phyloP scores from a whole-genome alignment of 92 coral and sea anemone species.

The Diadumene lineata region DNA sequence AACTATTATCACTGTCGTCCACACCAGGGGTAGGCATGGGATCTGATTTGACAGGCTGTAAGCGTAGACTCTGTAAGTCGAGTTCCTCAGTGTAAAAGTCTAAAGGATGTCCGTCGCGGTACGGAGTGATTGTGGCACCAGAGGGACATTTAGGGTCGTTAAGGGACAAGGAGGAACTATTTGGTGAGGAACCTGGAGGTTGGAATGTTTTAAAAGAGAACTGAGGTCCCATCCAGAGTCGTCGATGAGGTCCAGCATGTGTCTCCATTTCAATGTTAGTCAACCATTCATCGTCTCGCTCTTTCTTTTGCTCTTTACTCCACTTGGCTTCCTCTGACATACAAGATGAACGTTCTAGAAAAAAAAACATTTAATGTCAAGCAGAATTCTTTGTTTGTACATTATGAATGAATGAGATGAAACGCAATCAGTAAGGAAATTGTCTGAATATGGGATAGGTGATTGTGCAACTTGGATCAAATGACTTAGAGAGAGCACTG shows the following conservation, averaged over 20 bases:
- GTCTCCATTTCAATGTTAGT: slow-evolving; percentile 98
- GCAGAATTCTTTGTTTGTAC: too few relatives aligned
- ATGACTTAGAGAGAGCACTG: too few relatives aligned
- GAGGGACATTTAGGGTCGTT: slow-evolving; percentile 61
- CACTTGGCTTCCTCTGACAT: slow-evolving; percentile 18
- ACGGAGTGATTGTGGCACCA: slow-evolving; percentile 90
- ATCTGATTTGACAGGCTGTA: slow-evolving; percentile 95
- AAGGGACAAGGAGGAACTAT: slow-evolving; percentile 68
- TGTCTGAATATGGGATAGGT: too few relatives aligned
- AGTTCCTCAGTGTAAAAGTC: slow-evolving; percentile 94
- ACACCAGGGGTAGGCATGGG: slow-evolving; percentile 92
- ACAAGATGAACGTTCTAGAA: slow-evolving; percentile 23
- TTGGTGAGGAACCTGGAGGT: slow-evolving; percentile 89
- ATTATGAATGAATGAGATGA: too few relatives aligned
- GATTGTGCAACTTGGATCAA: too few relatives aligned
- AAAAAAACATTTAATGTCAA: too few relatives aligned
- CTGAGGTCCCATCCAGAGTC: slow-evolving; percentile 99
- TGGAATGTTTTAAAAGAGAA: slow-evolving; percentile 97
- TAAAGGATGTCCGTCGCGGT: slow-evolving; percentile 79
- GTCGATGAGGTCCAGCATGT: slow-evolving; percentile 93
- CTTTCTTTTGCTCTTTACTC: slow-evolving; percentile 15
- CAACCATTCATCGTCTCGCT: slow-evolving; percentile 87
- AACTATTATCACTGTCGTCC: slow-evolving; percentile 61
- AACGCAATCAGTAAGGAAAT: too few relatives aligned
- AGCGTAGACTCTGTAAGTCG: slow-evolving; percentile 87